Evolutionary conservation across 2,113 vertebrate species (phyloP).

Genomic region (Anarhynchus alexandrinus): DNA sequence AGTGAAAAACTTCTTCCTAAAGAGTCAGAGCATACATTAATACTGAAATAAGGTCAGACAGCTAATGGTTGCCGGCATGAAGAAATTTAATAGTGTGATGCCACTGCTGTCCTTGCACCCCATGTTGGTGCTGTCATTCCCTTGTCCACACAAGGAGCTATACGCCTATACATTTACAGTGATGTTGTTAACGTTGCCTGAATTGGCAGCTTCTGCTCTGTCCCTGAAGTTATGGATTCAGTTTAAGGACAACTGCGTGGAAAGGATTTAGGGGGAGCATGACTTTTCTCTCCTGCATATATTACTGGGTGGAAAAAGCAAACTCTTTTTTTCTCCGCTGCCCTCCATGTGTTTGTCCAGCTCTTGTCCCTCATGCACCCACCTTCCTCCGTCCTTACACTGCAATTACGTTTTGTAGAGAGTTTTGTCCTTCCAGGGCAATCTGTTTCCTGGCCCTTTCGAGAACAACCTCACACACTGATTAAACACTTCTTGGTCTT

Average conservation of each 20-base stretch:
- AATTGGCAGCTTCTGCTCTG: not conserved
- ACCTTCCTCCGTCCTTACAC: slow-evolving; percentile 3
- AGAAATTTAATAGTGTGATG: not conserved
- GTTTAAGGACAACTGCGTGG: not conserved
- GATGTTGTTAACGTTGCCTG: accelerated
- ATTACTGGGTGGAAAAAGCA: not conserved
- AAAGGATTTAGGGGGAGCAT: not conserved
- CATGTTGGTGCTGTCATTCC: not conserved
- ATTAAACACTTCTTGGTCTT: slow-evolving; percentile 71
- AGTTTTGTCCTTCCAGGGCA: slow-evolving; percentile 59
- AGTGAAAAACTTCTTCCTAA: no score
- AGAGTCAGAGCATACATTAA: not conserved
- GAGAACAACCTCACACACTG: slow-evolving; percentile 53
- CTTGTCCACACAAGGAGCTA: not conserved
- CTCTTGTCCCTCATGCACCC: not conserved
- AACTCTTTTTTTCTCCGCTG: not conserved
- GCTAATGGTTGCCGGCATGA: not conserved
- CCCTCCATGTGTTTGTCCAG: not conserved
- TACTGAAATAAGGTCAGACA: not conserved
- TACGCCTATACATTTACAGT: not conserved
- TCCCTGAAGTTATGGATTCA: not conserved
- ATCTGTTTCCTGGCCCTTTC: slow-evolving; percentile 57
- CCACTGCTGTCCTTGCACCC: not conserved
- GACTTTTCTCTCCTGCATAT: not conserved
- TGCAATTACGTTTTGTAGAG: slow-evolving; percentile 48